Percentiles rank a stretch among this genome's conserved stretches.
These are phyloP conservation scores for Rotaria magnacalcarata DNA, from an alignment of 2,888 invertebrate genomes.

Conservation along the genomic window DNA sequence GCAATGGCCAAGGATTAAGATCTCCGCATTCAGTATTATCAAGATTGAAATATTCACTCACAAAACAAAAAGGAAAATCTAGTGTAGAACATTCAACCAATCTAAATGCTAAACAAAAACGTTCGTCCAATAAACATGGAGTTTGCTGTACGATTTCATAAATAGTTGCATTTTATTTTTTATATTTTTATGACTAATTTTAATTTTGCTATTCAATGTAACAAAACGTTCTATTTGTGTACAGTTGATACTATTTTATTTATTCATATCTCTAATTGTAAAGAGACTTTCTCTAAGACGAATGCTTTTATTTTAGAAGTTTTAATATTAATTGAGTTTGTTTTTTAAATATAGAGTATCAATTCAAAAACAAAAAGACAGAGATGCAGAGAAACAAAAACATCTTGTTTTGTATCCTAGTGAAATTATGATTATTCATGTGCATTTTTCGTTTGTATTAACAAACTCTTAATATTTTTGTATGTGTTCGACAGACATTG, in stretches of 20 bases:
- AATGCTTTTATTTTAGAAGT: not conserved
- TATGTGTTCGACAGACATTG: not conserved
- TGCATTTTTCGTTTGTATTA: not conserved
- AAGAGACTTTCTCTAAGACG: not conserved
- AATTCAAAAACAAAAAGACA: not conserved
- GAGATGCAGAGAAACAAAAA: not conserved
- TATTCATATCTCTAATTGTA: not conserved
- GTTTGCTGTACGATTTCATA: not conserved
- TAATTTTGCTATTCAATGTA: not conserved
- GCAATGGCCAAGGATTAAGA: not conserved
- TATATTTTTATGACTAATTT: not conserved
- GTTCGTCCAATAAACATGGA: not conserved
- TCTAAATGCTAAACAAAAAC: not conserved
- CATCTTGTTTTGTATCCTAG: not conserved
- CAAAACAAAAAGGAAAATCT: not conserved
- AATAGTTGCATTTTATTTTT: not conserved
- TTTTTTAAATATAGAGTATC: not conserved
- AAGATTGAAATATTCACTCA: not conserved
- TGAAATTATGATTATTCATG: not conserved
- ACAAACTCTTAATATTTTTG: not conserved
- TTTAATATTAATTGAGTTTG: not conserved
- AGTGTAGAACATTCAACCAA: not conserved
- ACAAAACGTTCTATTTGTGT: not conserved
- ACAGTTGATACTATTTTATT: not conserved
- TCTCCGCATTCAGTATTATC: not conserved